A percentile compares a stretch with the other conserved stretches of the same genome.
Conservation (phyloP, 2,797 vertebrate species). For the Oreochromis grahami region DNA sequence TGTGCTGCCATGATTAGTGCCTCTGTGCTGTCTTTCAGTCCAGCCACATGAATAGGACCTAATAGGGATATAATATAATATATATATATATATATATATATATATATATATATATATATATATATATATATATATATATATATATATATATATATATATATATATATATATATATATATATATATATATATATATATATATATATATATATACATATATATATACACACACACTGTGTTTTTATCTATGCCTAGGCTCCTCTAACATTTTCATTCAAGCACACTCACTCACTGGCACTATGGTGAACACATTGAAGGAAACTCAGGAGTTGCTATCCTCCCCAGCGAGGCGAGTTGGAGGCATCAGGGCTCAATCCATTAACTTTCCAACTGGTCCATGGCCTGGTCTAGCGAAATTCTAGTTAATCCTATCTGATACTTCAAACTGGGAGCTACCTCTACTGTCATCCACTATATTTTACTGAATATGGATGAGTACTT, state of each 20-base stretch:
- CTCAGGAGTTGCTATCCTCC: rapidly evolving
- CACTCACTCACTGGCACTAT: neutral
- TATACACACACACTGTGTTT: neutral
- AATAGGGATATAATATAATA: too few species aligned
- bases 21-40: too few species aligned
- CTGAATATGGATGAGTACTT: neutral
- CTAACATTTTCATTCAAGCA: neutral
- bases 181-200: too few species aligned
- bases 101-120: too few species aligned
- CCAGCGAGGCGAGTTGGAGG: neutral
- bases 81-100: too few species aligned
- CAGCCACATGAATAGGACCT: too few species aligned
- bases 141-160: too few species aligned
- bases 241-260: neutral
- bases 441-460: neutral
- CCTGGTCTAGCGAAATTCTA: neutral
- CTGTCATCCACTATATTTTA: neutral
- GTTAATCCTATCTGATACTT: neutral
- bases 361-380: neutral
- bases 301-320: neutral
- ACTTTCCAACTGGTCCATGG: rapidly evolving
- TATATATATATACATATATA: too few species aligned
- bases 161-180: too few species aligned
- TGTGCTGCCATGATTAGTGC: too few species aligned
- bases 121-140: too few species aligned